These are phyloP conservation scores for Oxyura jamaicensis DNA, from an alignment of 2,113 vertebrate genomes.

Conservation along the genomic window DNA sequence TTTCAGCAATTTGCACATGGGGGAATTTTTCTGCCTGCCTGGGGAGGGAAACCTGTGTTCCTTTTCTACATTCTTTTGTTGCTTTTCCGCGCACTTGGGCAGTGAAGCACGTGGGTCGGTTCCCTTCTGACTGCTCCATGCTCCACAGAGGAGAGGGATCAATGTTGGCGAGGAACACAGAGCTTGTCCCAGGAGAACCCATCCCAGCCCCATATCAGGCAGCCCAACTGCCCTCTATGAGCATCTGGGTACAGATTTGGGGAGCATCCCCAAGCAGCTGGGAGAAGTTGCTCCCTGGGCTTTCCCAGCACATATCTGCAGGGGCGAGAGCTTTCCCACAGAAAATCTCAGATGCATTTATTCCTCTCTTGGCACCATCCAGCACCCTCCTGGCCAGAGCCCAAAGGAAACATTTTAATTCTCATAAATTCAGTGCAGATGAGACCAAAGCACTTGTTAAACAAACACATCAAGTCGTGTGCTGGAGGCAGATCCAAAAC, in stretches of 20 bases:
- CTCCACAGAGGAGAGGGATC: too few relatives aligned
- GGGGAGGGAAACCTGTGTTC: neutral
- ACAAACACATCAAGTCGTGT: neutral
- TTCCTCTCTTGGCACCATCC: neutral
- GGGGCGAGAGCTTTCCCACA: neutral
- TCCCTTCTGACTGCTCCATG: neutral
- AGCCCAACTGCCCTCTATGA: neutral
- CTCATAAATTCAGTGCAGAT: neutral
- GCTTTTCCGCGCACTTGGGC: neutral
- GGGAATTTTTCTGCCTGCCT: neutral
- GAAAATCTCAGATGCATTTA: neutral
- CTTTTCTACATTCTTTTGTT: neutral
- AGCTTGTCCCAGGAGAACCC: neutral
- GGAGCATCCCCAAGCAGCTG: neutral
- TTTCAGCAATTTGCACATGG: neutral
- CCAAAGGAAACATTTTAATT: neutral
- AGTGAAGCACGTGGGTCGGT: neutral
- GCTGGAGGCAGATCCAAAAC: neutral
- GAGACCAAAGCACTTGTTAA: slow-evolving; percentile 21
- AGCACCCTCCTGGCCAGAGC: neutral
- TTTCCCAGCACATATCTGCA: neutral
- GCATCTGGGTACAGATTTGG: neutral
- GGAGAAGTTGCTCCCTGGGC: neutral
- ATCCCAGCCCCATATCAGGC: neutral
- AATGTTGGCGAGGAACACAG: neutral